A percentile compares a stretch with the other conserved stretches of the same genome.
Evolutionary conservation across 2,888 invertebrate species (phyloP).

Genomic region (Tethea ocularis): DNA sequence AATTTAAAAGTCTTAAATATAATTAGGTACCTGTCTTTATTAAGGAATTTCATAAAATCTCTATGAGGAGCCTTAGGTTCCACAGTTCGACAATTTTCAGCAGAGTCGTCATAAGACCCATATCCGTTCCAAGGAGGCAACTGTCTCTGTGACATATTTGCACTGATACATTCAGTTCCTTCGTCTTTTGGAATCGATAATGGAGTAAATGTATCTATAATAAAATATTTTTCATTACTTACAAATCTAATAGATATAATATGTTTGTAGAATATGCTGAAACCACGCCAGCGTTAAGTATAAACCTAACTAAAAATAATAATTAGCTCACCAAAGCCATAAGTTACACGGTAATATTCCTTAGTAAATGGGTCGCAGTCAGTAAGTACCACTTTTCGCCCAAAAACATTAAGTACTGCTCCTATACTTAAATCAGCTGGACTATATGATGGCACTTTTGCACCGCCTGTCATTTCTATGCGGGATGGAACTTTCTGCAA

Average conservation of each 20-base stretch:
- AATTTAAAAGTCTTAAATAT: too few species aligned
- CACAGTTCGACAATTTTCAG: constrained; percentile 92
- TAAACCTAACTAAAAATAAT: constrained; percentile 18
- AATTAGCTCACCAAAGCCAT: constrained; percentile 80
- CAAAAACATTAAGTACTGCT: constrained; percentile 90
- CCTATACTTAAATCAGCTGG: constrained; percentile 93
- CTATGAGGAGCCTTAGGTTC: constrained; percentile 90
- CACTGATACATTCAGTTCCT: constrained; percentile 50
- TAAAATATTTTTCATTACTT: neutral
- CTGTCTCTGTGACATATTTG: constrained; percentile 65
- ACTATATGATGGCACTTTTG: constrained; percentile 75
- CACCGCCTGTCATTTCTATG: constrained; percentile 74
- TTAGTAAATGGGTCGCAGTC: constrained; percentile 94
- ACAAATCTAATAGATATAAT: neutral
- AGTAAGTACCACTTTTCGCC: constrained; percentile 90
- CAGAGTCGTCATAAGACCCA: constrained; percentile 95
- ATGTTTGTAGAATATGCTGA: too few species aligned
- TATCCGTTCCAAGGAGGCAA: constrained; percentile 96
- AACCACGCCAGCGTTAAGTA: neutral
- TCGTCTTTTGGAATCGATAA: constrained; percentile 74
- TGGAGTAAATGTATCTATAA: constrained; percentile 86
- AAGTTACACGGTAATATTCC: constrained; percentile 90
- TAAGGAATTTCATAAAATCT: constrained; percentile 91
- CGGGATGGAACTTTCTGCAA: constrained; percentile 66
- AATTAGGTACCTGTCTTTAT: constrained; percentile 86